Conservation (phyloP, 2,888 invertebrate species). For the Cactoblastis cactorum region DNA sequence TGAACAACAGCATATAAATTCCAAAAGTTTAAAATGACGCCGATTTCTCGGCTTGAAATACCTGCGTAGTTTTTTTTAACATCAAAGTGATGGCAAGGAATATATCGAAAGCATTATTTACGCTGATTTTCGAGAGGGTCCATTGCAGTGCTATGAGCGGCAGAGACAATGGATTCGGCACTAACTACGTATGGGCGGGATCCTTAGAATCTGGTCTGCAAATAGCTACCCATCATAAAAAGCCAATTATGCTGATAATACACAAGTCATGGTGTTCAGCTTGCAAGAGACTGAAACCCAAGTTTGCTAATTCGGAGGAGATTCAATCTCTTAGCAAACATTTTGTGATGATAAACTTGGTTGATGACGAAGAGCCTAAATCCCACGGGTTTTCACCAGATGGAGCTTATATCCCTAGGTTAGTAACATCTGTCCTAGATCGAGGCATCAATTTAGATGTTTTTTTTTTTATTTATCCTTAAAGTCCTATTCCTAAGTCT, state of each 20-base stretch:
- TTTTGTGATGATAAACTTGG: constrained; percentile 83
- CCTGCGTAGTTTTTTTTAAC: constrained; percentile 15
- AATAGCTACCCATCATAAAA: constrained; percentile 62
- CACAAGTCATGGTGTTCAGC: constrained; percentile 84
- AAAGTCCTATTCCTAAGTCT: no score
- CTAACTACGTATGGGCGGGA: constrained; percentile 66
- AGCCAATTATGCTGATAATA: constrained; percentile 82
- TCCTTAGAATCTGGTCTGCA: constrained; percentile 63
- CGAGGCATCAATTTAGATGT: background rate
- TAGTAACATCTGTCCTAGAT: background rate
- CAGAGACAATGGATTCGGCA: constrained; percentile 66
- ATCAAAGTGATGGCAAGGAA: constrained; percentile 46
- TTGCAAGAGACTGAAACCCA: constrained; percentile 81
- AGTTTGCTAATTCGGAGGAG: constrained; percentile 78
- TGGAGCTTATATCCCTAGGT: constrained; percentile 83
- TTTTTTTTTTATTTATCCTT: background rate
- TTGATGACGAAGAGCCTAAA: constrained; percentile 79
- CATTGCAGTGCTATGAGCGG: constrained; percentile 42
- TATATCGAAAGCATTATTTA: constrained; percentile 48
- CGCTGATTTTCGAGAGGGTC: constrained; percentile 43
- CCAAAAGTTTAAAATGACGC: constrained; percentile 38
- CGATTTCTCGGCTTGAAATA: constrained; percentile 19
- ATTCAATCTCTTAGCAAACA: constrained; percentile 78
- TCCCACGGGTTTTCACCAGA: constrained; percentile 78
- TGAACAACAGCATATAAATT: constrained; percentile 25